Percentiles rank a stretch among this genome's conserved stretches.
These are phyloP conservation scores for Carabus problematicus DNA, from an alignment of 2,888 invertebrate species.

Conservation along the genomic window DNA sequence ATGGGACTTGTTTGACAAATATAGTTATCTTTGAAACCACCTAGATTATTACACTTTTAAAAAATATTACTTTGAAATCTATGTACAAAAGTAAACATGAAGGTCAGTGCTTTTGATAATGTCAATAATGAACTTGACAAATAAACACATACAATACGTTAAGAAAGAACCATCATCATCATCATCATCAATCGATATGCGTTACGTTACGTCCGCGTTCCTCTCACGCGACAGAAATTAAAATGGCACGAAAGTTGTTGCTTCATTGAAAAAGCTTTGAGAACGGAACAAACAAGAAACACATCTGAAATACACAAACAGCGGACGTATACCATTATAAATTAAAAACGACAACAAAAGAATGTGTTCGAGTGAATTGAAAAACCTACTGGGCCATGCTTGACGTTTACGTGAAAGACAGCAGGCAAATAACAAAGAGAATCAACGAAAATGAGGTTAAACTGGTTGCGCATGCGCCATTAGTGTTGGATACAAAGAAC, in stretches of 20 bases:
- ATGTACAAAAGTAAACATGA: constrained; percentile 36
- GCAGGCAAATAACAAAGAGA: background rate
- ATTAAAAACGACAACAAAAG: constrained; percentile 2
- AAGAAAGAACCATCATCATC: background rate
- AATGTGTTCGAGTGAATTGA: constrained; percentile 6
- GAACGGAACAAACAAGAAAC: too few species aligned
- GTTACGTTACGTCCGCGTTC: constrained; percentile 1
- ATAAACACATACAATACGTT: too few species aligned
- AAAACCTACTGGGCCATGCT: background rate
- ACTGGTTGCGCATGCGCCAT: constrained; percentile 10
- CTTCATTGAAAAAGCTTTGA: constrained; percentile 5
- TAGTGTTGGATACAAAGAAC: constrained; percentile 28
- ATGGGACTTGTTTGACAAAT: constrained; percentile 34
- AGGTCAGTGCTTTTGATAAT: constrained; percentile 39
- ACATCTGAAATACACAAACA: background rate
- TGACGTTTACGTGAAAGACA: constrained; percentile 29
- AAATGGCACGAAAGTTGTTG: constrained; percentile 34
- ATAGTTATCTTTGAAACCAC: constrained; percentile 38
- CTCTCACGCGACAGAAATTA: constrained; percentile 6
- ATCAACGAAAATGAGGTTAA: constrained; percentile 3
- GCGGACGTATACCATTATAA: constrained; percentile 11
- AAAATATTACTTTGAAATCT: constrained; percentile 41
- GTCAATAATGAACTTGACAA: constrained; percentile 4
- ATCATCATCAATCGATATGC: constrained; percentile 31
- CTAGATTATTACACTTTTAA: constrained; percentile 37